Base-by-base conservation (phyloP, 2,888 invertebrate species). In the Pharmacophagus antenor region DNA sequence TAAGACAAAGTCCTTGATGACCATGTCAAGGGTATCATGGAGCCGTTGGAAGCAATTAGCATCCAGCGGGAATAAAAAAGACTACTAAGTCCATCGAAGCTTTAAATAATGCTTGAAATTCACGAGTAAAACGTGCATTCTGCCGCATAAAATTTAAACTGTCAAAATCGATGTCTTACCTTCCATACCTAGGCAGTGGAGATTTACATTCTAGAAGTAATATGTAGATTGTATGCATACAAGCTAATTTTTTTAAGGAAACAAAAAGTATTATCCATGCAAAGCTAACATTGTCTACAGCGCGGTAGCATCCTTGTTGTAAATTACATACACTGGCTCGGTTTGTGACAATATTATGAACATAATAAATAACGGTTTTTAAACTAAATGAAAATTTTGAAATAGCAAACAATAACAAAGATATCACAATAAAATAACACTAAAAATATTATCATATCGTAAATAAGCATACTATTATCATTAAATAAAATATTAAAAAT, bases 261-360 rank as follows among this genome's bases (percentile, higher is more conserved):
- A 37, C 5, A 4, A 18, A 42, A 65, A 64, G 62, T 41, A 42
- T 53, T 49, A 58, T 71, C 71, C 69, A 64, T 61, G 61, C 31
- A 61, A 53, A 56, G 27, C 23, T 49, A 66, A 37, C 71, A 44
- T 66, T 65, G 67, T 70, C 73, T 74, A 74, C 68, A 72, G 70
- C 65, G 70, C 65, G 67, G 65, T 67, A 69, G 71, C 71, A 71
- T 72, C 69, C 67, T 63, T 66, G 71, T 70, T 69, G 73, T 77
- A 78, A 77, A 78, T 77, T 76, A 74, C 70, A 67, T 69, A 70
- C 70, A 70, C 70, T 70, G 71, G 69, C 73, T 72, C 70, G 69
- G 73, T 73, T 73, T 76, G 72, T 73, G 76, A 77, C 76, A 77
- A 72, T 74, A 72, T 72, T 70, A 69, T 68, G 69, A 69, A 69